Conservation (phyloP, 2,797 vertebrate genomes). For the Hippopotamyrus pictus region DNA sequence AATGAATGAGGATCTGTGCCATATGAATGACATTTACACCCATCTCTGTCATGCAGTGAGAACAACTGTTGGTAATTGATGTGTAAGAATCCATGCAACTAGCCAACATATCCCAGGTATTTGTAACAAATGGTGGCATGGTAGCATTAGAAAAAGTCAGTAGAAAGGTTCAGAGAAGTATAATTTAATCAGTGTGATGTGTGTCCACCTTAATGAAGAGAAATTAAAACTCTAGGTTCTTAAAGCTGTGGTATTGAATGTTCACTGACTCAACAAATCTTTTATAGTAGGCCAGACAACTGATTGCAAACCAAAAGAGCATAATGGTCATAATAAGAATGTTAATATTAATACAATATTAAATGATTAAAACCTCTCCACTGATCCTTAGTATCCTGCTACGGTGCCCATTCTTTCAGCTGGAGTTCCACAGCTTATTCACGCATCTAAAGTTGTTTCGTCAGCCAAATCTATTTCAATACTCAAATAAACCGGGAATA, state of each 20-base stretch:
- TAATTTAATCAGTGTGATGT: background rate
- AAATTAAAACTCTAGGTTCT: background rate
- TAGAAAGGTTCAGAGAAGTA: background rate
- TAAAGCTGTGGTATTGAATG: background rate
- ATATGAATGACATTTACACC: background rate
- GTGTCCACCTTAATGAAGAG: background rate
- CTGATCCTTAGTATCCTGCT: background rate
- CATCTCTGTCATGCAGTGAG: background rate
- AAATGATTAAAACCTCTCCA: background rate
- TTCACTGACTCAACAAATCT: background rate
- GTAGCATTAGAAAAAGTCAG: background rate
- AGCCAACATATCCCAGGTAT: background rate
- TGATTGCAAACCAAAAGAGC: background rate
- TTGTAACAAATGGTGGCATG: background rate
- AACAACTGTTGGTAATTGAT: background rate
- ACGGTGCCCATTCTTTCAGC: background rate
- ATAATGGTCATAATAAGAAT: background rate
- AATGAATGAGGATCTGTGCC: background rate
- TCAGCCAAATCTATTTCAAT: background rate
- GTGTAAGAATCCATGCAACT: background rate
- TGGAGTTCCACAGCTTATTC: background rate
- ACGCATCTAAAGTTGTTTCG: background rate
- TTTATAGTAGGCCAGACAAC: background rate
- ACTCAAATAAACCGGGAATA: background rate
- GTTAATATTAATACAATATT: background rate